Percentiles rank a stretch among this genome's conserved stretches.
These are phyloP conservation scores for Phaethornis superciliosus DNA, from an alignment of 2,113 vertebrate genomes.

Conservation along the genomic window DNA sequence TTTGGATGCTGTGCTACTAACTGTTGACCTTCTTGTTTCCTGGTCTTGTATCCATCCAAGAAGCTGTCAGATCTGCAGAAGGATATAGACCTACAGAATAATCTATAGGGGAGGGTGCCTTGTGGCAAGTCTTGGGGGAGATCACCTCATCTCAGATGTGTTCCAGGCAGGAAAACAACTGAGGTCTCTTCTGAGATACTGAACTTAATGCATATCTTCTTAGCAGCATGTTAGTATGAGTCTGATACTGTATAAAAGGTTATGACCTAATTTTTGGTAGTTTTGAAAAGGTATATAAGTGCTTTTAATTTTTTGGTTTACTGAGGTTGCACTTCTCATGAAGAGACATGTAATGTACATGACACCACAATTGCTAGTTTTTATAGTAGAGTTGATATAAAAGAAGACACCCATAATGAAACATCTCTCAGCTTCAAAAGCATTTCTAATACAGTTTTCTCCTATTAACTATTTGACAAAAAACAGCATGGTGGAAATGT, in stretches of 20 bases:
- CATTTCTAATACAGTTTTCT: neutral
- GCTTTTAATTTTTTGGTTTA: neutral
- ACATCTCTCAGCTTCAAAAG: constrained; percentile 28
- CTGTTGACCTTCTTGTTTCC: neutral
- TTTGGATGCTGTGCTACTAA: neutral
- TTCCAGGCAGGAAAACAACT: neutral
- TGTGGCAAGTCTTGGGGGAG: neutral
- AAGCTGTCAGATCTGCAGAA: neutral
- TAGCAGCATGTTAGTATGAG: neutral
- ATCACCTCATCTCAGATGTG: neutral
- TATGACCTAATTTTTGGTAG: neutral
- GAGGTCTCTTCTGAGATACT: neutral
- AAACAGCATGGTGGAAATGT: neutral
- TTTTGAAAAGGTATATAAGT: neutral
- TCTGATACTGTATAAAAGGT: neutral
- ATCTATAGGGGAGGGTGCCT: neutral
- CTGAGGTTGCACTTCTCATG: neutral
- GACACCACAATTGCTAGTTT: neutral
- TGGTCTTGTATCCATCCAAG: neutral
- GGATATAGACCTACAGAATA: neutral
- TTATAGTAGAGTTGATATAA: neutral
- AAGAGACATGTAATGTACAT: neutral
- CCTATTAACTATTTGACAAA: constrained; percentile 29
- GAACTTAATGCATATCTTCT: neutral
- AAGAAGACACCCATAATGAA: neutral